Base-by-base conservation (phyloP, 2,888 invertebrate genomes). In the Tenthredo notha region DNA sequence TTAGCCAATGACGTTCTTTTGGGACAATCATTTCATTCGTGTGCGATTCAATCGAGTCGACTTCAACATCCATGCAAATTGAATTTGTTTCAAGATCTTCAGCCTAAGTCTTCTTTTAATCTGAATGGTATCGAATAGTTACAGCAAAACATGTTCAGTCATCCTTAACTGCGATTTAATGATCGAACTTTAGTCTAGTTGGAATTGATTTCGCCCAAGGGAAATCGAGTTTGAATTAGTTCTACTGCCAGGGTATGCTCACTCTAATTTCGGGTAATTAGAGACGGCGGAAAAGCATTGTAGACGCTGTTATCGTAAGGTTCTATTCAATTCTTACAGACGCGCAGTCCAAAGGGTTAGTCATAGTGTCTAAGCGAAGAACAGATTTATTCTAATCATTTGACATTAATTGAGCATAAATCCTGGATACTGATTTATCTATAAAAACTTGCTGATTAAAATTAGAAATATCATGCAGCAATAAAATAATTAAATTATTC, bases 91-190 rank as follows among this genome's bases (percentile, higher is more conserved):
- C 85, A 82, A 88, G 88, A 84, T 89, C 93, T 93, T 84, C 94
- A 96, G 97, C 97, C 78, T 50, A 21, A 10, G 47, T 47, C 21
- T 61, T 80, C 61, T 33, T 67, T 67, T 18, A 33, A 15, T 67
- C 18, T 33, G 33, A 67, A 67, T 18, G 67, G 33, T 12, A 67
- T 67, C 29, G 67, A 33, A 67, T 67, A 4, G 33, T 33, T 67
- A 2, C 18, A 15, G 67, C 25, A 6, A 61, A 67, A 67, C 67
- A 67, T 33, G 67, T 67, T 67, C 67, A 29, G 33, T 33, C 25
- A 67, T 25, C 29, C 67, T 67, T 33, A 67, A 33, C 33, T 67
- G 18, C 33, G 67, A 67, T 67, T 67, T 67, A 67, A 67, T 67
- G 67, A 67, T 67, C 67, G 18, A 67, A 67, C 67, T 67, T 67